These are phyloP conservation scores for Cyanoramphus novaezelandiae DNA, from an alignment of 2,113 vertebrate species.

Conservation along the genomic window DNA sequence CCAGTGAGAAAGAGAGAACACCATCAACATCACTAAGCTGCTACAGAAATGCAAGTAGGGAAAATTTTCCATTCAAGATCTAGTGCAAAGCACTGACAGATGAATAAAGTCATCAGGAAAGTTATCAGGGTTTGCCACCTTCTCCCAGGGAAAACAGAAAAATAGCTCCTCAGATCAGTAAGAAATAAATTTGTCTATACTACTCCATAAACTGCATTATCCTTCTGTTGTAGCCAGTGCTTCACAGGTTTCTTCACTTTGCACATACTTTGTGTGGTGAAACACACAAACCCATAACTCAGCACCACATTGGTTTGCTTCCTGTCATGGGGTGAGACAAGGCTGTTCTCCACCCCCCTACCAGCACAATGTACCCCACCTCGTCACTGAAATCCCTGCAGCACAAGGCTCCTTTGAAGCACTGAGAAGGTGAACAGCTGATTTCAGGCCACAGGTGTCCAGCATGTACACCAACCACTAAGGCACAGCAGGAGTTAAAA, in stretches of 20 bases:
- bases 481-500: not conserved
- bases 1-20: not conserved
- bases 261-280: rapidly evolving
- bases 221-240: not conserved
- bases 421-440: not conserved
- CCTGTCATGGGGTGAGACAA: not conserved
- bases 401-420: not conserved
- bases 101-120: not conserved
- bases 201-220: not conserved
- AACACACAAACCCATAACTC: not conserved
- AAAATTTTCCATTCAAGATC: not conserved
- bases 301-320: not conserved
- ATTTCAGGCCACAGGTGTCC: not conserved
- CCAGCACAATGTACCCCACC: rapidly evolving
- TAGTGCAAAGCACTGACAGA: not conserved
- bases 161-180: not conserved
- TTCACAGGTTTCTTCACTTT: not conserved
- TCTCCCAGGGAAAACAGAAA: rapidly evolving
- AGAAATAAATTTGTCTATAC: not conserved
- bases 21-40: not conserved
- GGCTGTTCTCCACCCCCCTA: not conserved
- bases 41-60: not conserved
- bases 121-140: not conserved
- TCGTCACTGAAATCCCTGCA: not conserved
- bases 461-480: not conserved